Evolutionary conservation across 2,113 vertebrate genomes (phyloP), one percentile per base, ranked within the genome.

Genomic region (Podarcis muralis): DNA sequence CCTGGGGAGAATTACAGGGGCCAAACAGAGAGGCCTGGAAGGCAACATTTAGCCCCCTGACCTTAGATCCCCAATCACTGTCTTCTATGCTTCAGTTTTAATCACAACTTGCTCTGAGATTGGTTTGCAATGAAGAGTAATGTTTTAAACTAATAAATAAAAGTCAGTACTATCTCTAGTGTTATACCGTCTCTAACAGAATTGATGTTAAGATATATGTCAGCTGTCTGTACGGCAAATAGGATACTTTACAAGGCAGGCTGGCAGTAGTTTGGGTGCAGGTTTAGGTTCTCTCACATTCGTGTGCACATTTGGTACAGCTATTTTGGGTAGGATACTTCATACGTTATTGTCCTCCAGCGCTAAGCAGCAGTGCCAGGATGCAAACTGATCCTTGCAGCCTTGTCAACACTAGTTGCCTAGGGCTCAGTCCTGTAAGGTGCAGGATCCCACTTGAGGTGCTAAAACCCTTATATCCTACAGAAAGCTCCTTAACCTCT

Each of bases 201-300:
- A 93, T 90, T 92, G 90, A 93, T 89, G 93, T 93, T 93, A 93
- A 96, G 97, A 95, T 95, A 94, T 88, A 93, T 85, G 95, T 96
- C 96, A 97, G 95, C 96, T 96, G 97, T 96, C 96, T 96, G 95
- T 95, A 96, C 96, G 95, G 95, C 95, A 96, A 96, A 96, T 93
- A 92, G 95, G 95, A 95, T 94, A 95, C 93, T 95, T 93, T 89
- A 95, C 95, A 93, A 95, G 94, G 84, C 68, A 86, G 86, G 40
- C 92, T 96, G 95, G 94, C 95, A 95, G 86, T 88, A 88, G 87
- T 85, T 91, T 90, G 91, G 91, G 94, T 16, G 93, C 89, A 93
- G 93, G 94, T 96, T 97, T 96, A 96, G 92, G 89, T 53, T 53
- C 91, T 96, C 91, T 94, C 85, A 88, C 95, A 96, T 96, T 97